A percentile compares a stretch with the other conserved stretches of the same genome.
phyloP scores from a whole-genome alignment of 2,797 vertebrate species.

The Pipistrellus pipistrellus region DNA sequence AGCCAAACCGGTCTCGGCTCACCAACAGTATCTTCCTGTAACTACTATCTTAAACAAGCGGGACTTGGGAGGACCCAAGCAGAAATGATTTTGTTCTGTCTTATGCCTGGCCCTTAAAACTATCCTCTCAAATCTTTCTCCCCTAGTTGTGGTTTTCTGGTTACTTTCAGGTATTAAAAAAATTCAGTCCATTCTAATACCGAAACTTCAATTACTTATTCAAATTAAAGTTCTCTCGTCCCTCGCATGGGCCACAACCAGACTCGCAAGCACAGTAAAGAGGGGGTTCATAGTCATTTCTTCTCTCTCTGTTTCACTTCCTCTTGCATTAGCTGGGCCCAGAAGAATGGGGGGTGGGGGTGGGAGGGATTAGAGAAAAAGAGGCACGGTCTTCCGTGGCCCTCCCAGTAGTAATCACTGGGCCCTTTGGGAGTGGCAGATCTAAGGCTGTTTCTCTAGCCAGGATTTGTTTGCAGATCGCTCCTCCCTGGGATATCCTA shows the following conservation, averaged over 20 bases:
- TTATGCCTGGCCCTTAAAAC: neutral
- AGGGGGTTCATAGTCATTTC: neutral
- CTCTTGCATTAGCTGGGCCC: neutral
- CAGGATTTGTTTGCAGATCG: neutral
- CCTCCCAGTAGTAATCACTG: neutral
- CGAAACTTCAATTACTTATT: conserved; percentile 45
- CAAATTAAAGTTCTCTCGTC: conserved; percentile 8
- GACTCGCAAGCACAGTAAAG: neutral
- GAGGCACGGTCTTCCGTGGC: neutral
- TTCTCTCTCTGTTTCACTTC: neutral
- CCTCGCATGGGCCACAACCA: neutral
- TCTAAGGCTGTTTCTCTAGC: neutral
- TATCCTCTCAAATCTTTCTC: conserved; percentile 23
- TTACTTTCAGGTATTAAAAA: conserved; percentile 45
- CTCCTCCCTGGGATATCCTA: neutral
- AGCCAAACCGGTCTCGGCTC: too few species aligned
- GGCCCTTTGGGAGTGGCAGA: neutral
- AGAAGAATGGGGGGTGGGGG: neutral
- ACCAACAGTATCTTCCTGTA: neutral
- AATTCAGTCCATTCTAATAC: neutral
- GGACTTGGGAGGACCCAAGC: neutral
- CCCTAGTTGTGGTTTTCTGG: neutral
- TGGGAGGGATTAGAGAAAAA: neutral
- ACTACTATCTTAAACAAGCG: neutral
- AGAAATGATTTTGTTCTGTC: conserved; percentile 39